These are phyloP conservation scores for Halocaridina rubra DNA, from an alignment of 2,888 invertebrate species.

Conservation along the genomic window DNA sequence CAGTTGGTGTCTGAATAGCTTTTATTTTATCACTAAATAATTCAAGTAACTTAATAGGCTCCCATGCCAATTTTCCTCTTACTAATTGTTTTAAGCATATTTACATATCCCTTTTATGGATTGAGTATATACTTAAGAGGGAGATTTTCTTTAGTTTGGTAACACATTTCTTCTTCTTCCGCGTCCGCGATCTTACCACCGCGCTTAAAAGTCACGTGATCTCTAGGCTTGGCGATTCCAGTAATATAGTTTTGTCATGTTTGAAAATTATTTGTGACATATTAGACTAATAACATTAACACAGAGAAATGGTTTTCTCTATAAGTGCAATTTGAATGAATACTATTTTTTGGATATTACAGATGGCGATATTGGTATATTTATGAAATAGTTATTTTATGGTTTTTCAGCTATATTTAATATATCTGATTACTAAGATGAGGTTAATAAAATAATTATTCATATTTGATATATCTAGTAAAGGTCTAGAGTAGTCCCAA, in stretches of 20 bases:
- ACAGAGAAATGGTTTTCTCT: neutral
- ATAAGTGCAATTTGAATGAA: neutral
- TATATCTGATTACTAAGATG: too few species aligned
- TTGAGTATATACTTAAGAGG: too few species aligned
- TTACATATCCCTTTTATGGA: too few species aligned
- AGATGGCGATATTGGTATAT: neutral
- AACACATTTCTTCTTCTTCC: too few species aligned
- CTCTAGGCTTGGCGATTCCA: neutral
- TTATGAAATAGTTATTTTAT: neutral
- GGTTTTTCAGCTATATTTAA: too few species aligned
- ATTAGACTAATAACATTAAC: neutral
- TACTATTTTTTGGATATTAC: neutral
- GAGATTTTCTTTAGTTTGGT: too few species aligned
- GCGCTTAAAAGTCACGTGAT: constrained; percentile 20
- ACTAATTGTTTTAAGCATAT: too few species aligned
- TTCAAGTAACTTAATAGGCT: too few species aligned
- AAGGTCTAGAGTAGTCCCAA: neutral
- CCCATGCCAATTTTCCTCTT: too few species aligned
- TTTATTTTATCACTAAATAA: too few species aligned
- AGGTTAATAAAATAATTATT: neutral
- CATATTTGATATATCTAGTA: neutral
- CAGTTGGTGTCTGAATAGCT: too few species aligned
- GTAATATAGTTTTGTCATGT: neutral
- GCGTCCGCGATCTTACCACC: constrained; percentile 15
- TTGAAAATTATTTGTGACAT: too few species aligned